These are phyloP conservation scores for Xenentodon cancila DNA, from an alignment of 2,797 vertebrate genomes.

Conservation along the genomic window DNA sequence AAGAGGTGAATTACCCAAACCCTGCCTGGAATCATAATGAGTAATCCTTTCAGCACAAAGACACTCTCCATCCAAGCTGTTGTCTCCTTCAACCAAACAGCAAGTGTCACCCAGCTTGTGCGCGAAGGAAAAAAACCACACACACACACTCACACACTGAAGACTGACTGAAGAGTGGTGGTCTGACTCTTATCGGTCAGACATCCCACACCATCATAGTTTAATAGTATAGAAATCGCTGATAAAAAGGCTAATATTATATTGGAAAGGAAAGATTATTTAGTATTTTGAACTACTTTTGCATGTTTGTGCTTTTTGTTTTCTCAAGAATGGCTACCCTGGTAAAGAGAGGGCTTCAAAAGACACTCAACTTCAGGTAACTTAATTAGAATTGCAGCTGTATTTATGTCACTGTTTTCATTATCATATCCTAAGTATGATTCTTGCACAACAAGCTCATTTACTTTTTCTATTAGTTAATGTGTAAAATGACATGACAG, in stretches of 20 bases:
- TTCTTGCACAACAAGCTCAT: background rate
- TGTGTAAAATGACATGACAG: constrained; percentile 1
- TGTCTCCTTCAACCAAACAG: constrained; percentile 60
- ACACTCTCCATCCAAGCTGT: constrained; percentile 58
- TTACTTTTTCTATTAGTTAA: background rate
- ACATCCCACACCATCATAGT: constrained; percentile 4
- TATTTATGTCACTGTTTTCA: constrained; percentile 35
- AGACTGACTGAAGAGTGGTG: constrained; percentile 39
- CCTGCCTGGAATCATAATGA: constrained; percentile 83
- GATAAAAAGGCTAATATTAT: constrained; percentile 10
- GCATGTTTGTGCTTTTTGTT: constrained; percentile 80
- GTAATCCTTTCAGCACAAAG: constrained; percentile 72
- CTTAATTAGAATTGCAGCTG: constrained; percentile 55
- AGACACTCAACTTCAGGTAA: constrained; percentile 83
- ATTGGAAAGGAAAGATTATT: constrained; percentile 33
- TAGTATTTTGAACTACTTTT: constrained; percentile 74
- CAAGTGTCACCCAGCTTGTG: constrained; percentile 55
- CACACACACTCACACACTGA: constrained; percentile 36
- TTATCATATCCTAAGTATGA: constrained; percentile 30
- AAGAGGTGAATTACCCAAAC: constrained; percentile 70
- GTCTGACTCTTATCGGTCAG: constrained; percentile 33
- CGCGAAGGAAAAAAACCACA: constrained; percentile 53
- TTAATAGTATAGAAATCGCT: constrained; percentile 18
- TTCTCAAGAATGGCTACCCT: constrained; percentile 86
- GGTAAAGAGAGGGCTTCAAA: constrained; percentile 85